A percentile compares a stretch with the other conserved stretches of the same genome.
phyloP scores from a whole-genome alignment of 1,140 invertebrate species.

The Belonocnema kinseyi region DNA sequence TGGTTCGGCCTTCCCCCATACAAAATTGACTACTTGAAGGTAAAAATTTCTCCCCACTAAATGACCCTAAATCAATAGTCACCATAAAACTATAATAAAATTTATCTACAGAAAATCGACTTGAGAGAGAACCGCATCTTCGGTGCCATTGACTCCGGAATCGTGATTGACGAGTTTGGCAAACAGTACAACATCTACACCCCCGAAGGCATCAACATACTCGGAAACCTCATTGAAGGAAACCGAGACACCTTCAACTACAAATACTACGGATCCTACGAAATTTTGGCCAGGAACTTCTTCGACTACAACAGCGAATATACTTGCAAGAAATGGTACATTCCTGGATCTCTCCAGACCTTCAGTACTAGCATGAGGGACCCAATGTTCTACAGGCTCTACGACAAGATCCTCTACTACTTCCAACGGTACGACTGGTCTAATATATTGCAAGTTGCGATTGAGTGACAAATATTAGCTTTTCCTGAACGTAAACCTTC shows the following conservation, averaged over 20 bases:
- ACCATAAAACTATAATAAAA: not conserved
- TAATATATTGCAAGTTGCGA: too few species aligned
- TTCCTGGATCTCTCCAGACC: too few species aligned
- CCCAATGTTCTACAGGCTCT: too few species aligned
- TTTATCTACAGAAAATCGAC: conserved; percentile 59
- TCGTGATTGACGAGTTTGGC: conserved; percentile 70
- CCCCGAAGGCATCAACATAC: conserved; percentile 75
- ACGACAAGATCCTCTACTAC: too few species aligned
- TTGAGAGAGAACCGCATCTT: conserved; percentile 65
- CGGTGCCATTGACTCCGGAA: conserved; percentile 81
- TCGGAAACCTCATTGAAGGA: conserved; percentile 82
- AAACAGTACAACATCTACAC: conserved; percentile 66
- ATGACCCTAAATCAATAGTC: not conserved
- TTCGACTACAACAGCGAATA: conserved; percentile 66
- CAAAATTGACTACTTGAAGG: conserved; percentile 67
- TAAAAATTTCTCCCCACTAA: conserved; percentile 33
- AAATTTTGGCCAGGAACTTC: conserved; percentile 65
- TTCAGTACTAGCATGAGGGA: too few species aligned
- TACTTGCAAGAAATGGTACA: conserved; percentile 63
- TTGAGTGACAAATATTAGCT: too few species aligned
- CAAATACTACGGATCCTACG: conserved; percentile 78
- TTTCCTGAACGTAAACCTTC: too few species aligned
- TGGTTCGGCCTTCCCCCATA: conserved; percentile 60
- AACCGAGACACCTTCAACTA: conserved; percentile 81
- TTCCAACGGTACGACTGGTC: too few species aligned